A percentile compares a stretch with the other conserved stretches of the same genome.
These are phyloP conservation scores for Sebastes trivittatus DNA, from an alignment of 2,797 vertebrate species.

Conservation along the genomic window DNA sequence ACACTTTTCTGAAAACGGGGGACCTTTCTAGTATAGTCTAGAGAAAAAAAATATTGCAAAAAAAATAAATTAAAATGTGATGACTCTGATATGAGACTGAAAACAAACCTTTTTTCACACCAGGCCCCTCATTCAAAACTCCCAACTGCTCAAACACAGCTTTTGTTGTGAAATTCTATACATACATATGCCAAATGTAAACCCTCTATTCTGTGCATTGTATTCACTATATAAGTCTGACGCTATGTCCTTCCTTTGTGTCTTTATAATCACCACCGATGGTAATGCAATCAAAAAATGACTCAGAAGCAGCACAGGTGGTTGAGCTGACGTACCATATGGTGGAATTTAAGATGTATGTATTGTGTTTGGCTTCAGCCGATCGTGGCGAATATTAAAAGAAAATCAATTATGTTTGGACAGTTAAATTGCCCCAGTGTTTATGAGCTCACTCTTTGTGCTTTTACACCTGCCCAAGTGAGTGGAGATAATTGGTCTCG, in stretches of 20 bases:
- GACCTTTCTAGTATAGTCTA: neutral
- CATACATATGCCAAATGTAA: conserved; percentile 27
- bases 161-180: conserved; percentile 33
- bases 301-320: conserved; percentile 38
- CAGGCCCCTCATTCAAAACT: conserved; percentile 2
- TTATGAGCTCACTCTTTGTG: conserved; percentile 30
- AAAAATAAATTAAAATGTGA: neutral
- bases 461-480: conserved; percentile 42
- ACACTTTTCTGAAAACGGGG: neutral
- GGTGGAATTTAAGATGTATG: conserved; percentile 29
- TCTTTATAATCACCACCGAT: neutral
- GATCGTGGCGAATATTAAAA: conserved; percentile 32
- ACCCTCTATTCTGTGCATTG: conserved; percentile 19
- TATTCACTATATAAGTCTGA: neutral
- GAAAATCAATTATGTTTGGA: conserved; percentile 40
- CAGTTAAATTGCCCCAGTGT: conserved; percentile 33
- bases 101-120: neutral
- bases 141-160: conserved; percentile 33
- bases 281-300: conserved; percentile 19
- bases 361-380: conserved; percentile 21
- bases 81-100: neutral
- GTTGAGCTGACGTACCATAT: conserved; percentile 36
- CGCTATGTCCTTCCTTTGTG: conserved; percentile 19
- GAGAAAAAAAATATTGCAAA: neutral
- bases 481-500: conserved; percentile 25